Conservation (phyloP, 2,113 vertebrate genomes). For the Spea bombifrons region DNA sequence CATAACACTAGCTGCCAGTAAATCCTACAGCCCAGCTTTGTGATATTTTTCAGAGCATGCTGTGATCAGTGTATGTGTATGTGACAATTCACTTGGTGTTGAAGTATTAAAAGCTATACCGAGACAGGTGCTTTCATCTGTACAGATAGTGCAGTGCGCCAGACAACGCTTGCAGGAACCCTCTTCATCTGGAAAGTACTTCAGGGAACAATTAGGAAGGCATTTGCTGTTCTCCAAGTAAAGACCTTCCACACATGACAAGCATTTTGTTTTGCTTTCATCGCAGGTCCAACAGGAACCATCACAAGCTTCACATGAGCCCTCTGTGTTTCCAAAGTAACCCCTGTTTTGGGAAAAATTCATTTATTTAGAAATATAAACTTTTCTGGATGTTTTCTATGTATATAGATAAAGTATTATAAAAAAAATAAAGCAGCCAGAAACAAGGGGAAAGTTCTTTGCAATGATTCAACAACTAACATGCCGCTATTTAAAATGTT, state of each 20-base stretch:
- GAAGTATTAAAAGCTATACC: conserved; percentile 50
- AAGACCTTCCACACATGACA: conserved; percentile 64
- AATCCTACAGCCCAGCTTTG: too few species aligned
- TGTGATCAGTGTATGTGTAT: too few species aligned
- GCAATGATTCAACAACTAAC: too few species aligned
- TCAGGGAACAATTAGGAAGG: conserved; percentile 63
- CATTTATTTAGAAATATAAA: neutral
- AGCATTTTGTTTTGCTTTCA: conserved; percentile 62
- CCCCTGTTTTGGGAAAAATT: conserved; percentile 55
- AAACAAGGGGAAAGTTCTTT: too few species aligned
- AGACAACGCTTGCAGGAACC: conserved; percentile 66
- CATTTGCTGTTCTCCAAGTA: conserved; percentile 64
- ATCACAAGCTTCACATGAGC: conserved; percentile 64
- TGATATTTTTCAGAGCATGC: too few species aligned
- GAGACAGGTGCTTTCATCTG: conserved; percentile 61
- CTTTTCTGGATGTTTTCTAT: too few species aligned
- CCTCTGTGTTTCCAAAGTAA: conserved; percentile 64
- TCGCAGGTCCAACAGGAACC: conserved; percentile 68
- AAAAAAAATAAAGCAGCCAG: too few species aligned
- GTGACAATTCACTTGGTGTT: too few species aligned
- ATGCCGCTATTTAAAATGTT: too few species aligned
- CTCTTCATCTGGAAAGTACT: conserved; percentile 61
- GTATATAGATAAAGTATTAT: too few species aligned
- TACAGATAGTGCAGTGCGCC: conserved; percentile 67
- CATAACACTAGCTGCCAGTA: too few species aligned